These are phyloP conservation scores for Remorina albescens DNA, from an alignment of 2,797 vertebrate genomes.

Conservation along the genomic window DNA sequence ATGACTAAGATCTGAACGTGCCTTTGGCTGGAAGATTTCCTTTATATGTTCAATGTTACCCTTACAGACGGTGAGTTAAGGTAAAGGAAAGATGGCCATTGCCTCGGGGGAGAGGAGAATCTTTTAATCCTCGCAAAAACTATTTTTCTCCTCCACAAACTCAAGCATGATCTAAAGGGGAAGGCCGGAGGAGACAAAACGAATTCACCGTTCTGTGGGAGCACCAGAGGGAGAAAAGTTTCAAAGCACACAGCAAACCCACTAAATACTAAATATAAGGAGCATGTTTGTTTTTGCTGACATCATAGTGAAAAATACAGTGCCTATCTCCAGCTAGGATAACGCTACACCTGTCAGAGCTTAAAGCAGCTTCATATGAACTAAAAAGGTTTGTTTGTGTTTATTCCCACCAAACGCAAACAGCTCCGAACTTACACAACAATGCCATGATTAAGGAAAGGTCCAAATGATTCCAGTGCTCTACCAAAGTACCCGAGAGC, in stretches of 20 bases:
- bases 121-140: background rate
- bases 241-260: background rate
- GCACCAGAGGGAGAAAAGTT: background rate
- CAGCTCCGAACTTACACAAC: background rate
- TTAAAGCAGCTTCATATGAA: background rate
- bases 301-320: background rate
- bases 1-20: constrained; percentile 21
- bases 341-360: background rate
- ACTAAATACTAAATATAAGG: background rate
- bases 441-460: background rate
- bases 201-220: constrained; percentile 1
- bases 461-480: background rate
- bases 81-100: background rate
- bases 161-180: background rate
- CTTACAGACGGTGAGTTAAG: constrained; percentile 15
- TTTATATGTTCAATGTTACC: constrained; percentile 24
- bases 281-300: background rate
- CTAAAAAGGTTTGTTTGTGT: background rate
- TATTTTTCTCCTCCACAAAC: background rate
- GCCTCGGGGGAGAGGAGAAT: background rate
- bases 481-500: background rate
- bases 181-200: background rate
- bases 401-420: background rate
- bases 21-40: constrained; percentile 28
- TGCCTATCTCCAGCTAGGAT: background rate